These are phyloP conservation scores for Bucco capensis DNA, from an alignment of 2,113 vertebrate species.

Conservation along the genomic window DNA sequence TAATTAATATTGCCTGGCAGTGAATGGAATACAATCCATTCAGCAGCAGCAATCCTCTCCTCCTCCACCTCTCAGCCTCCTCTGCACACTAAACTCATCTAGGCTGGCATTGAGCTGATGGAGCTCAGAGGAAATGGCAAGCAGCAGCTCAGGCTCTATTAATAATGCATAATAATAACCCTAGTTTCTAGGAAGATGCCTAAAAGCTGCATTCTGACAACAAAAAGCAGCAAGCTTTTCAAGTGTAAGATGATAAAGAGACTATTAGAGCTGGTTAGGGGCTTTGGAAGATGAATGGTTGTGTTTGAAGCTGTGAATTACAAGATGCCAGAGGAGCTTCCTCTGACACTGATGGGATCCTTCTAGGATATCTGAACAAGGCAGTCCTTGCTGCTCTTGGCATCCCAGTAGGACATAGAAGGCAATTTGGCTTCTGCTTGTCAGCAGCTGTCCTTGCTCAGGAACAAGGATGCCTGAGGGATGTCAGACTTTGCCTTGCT, in stretches of 20 bases:
- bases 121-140: background rate
- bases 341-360: background rate
- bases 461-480: background rate
- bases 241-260: background rate
- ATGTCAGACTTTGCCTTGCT: background rate
- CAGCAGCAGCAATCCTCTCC: background rate
- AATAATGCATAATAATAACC: background rate
- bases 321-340: background rate
- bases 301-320: background rate
- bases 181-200: background rate
- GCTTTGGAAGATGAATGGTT: background rate
- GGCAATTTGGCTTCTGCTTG: background rate
- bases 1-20: conserved; percentile 59
- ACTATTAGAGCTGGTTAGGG: background rate
- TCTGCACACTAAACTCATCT: background rate
- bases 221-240: background rate
- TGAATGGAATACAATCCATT: background rate
- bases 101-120: background rate
- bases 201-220: background rate
- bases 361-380: background rate
- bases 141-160: background rate
- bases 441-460: background rate
- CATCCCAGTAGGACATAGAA: background rate
- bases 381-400: background rate
- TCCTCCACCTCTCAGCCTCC: background rate